Conservation (phyloP, 92 coral and sea anemone species). For the Galaxea fascicularis region DNA sequence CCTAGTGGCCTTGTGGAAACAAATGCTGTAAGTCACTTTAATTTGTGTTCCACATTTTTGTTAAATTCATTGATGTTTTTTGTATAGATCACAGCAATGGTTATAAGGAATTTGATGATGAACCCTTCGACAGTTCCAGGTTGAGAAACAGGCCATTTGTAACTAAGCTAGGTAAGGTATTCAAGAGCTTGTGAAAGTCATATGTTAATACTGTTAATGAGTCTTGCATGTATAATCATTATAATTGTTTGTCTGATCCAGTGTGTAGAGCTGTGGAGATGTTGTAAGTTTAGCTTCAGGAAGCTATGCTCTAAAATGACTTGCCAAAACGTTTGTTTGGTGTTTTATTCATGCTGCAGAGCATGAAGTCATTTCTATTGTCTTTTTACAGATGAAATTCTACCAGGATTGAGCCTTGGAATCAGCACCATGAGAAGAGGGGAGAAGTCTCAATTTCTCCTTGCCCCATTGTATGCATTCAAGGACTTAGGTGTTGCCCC, state of each 20-base stretch:
- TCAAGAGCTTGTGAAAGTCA: background rate
- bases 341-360: too few species aligned
- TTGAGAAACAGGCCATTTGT: constrained; percentile 82
- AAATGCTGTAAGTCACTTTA: too few species aligned
- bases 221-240: too few species aligned
- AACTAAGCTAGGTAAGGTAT: constrained; percentile 75
- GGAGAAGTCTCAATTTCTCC: constrained; percentile 82
- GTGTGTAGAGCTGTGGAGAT: too few species aligned
- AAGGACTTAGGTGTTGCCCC: constrained; percentile 86
- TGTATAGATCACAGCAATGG: constrained; percentile 84
- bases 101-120: constrained; percentile 87
- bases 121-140: constrained; percentile 95
- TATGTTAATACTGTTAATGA: too few species aligned
- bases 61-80: background rate
- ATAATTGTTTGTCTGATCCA: too few species aligned
- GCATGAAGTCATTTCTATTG: too few species aligned
- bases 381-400: constrained; percentile 56
- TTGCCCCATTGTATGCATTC: constrained; percentile 78
- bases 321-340: too few species aligned
- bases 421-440: constrained; percentile 92
- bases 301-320: too few species aligned
- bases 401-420: constrained; percentile 78
- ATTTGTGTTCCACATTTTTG: background rate
- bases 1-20: too few species aligned
- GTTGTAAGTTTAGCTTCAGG: too few species aligned